Percentiles rank a stretch among this genome's conserved stretches.
These are phyloP conservation scores for Vulpes lagopus DNA, from an alignment of 2,113 vertebrate species.

Conservation along the genomic window DNA sequence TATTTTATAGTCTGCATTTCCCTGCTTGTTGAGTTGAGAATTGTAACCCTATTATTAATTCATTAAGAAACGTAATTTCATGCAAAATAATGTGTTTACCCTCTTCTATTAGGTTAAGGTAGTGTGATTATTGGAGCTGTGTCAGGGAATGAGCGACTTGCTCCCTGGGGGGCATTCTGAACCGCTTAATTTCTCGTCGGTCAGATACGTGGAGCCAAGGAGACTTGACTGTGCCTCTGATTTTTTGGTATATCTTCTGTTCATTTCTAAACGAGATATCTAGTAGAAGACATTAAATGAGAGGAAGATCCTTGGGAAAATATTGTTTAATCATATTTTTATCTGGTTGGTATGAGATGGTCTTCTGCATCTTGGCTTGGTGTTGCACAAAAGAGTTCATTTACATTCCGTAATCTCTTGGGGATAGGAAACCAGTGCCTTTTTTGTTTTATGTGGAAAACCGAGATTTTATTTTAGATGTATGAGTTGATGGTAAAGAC, in stretches of 20 bases:
- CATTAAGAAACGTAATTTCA: slow-evolving; percentile 69
- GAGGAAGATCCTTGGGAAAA: background rate
- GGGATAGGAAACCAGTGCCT: background rate
- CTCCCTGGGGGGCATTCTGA: background rate
- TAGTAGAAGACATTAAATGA: background rate
- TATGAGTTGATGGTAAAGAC: background rate
- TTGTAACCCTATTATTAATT: slow-evolving; percentile 66
- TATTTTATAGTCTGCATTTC: slow-evolving; percentile 41
- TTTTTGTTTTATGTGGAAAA: background rate
- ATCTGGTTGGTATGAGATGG: background rate
- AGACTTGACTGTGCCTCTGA: background rate
- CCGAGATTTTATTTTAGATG: background rate
- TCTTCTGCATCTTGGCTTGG: background rate
- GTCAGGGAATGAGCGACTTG: background rate
- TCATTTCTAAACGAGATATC: accelerated
- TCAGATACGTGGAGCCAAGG: background rate
- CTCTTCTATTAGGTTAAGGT: background rate
- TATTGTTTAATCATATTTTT: background rate
- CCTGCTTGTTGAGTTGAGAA: slow-evolving; percentile 58
- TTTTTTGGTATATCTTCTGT: background rate
- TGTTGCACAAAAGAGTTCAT: background rate
- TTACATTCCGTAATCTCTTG: background rate
- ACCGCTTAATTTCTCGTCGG: accelerated
- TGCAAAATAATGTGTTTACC: slow-evolving; percentile 36
- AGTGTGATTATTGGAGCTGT: background rate